These are phyloP conservation scores for Ctenoplectra terminalis DNA, from an alignment of 1,140 invertebrate genomes.

Conservation along the genomic window DNA sequence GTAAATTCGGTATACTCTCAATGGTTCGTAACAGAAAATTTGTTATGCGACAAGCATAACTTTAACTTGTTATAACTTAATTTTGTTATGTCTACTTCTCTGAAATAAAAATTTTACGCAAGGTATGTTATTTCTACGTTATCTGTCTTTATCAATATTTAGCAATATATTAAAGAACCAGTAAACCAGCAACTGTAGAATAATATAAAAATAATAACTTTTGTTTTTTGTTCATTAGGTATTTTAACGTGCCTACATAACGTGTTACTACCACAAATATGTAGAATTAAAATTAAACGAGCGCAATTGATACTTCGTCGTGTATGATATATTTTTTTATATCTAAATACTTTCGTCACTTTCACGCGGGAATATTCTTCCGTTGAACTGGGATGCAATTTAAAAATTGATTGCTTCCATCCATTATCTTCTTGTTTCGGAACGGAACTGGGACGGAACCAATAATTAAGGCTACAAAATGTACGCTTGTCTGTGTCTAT, in stretches of 20 bases:
- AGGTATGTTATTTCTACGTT: too few relatives aligned
- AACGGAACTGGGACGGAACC: constrained; percentile 72
- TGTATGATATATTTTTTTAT: background rate
- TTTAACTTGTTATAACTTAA: too few relatives aligned
- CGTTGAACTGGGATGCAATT: constrained; percentile 59
- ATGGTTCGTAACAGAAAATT: background rate
- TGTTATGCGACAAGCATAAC: background rate
- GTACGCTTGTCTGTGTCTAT: constrained; percentile 50
- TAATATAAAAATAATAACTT: too few relatives aligned
- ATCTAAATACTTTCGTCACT: constrained; percentile 22
- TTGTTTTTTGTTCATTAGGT: too few relatives aligned
- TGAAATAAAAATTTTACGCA: too few relatives aligned
- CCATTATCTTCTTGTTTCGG: constrained; percentile 75
- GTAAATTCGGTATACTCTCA: background rate
- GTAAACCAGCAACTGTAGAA: too few relatives aligned
- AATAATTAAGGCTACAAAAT: constrained; percentile 73
- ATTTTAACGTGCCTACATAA: too few relatives aligned
- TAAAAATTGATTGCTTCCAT: constrained; percentile 79
- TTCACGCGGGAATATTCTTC: constrained; percentile 62
- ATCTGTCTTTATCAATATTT: too few relatives aligned
- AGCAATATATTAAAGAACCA: too few relatives aligned
- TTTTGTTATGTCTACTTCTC: too few relatives aligned
- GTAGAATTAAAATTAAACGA: background rate
- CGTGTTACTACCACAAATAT: too few relatives aligned
- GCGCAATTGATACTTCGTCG: background rate